A percentile compares a stretch with the other conserved stretches of the same genome.
These are phyloP conservation scores for Drosophila paracracens DNA, from an alignment of 2,888 invertebrate species.

Conservation along the genomic window DNA sequence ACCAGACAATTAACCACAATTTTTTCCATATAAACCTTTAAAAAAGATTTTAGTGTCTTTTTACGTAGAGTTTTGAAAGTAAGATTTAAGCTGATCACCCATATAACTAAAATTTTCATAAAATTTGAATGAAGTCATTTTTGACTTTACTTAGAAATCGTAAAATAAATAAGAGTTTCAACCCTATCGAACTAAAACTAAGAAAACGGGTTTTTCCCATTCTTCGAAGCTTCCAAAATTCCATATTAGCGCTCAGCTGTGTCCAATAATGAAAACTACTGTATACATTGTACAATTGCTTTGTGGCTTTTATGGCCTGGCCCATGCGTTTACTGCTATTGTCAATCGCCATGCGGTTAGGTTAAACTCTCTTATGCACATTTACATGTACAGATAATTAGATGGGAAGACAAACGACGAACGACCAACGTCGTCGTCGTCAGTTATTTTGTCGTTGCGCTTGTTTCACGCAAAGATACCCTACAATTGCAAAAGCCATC, in stretches of 20 bases:
- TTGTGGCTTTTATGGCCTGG: not conserved
- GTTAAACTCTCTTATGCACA: not conserved
- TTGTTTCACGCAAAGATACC: conserved; percentile 49
- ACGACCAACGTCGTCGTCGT: conserved; percentile 5
- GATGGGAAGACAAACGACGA: conserved; percentile 45
- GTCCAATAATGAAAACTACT: not conserved
- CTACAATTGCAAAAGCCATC: conserved; percentile 43
- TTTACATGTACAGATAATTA: conserved; percentile 32
- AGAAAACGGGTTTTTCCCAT: not conserved
- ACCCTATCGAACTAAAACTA: not conserved
- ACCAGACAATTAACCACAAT: not conserved
- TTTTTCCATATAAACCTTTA: not conserved
- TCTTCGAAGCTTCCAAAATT: not conserved
- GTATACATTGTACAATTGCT: not conserved
- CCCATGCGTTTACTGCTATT: not conserved
- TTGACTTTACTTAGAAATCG: not conserved
- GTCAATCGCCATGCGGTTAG: not conserved
- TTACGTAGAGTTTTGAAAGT: not conserved
- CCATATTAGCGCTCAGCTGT: not conserved
- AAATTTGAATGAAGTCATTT: not conserved
- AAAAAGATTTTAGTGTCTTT: not conserved
- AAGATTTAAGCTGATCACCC: not conserved
- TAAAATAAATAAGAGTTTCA: not conserved
- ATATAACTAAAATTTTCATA: not conserved
- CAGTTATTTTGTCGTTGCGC: conserved; percentile 19